Evolutionary conservation across 2,888 invertebrate genomes (phyloP).

Genomic region (Apamea epomidion): DNA sequence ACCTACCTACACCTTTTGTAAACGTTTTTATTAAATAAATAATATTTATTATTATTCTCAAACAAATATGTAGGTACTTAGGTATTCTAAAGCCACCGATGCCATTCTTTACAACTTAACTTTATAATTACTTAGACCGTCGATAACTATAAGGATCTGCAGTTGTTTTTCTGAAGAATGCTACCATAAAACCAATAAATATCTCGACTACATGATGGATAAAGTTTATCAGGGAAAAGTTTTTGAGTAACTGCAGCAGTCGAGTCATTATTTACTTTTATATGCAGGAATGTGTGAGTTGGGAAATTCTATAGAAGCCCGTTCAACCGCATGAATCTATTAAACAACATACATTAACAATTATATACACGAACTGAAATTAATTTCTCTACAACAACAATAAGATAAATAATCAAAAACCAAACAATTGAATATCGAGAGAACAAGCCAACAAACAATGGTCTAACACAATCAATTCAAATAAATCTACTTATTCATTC

Average conservation of each 20-base stretch:
- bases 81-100: no score
- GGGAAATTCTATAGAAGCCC: conserved; percentile 23
- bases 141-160: neutral
- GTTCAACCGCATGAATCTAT: conserved; percentile 27
- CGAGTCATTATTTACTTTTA: conserved; percentile 40
- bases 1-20: no score
- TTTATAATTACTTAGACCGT: neutral
- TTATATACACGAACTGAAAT: conserved; percentile 46
- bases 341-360: conserved; percentile 33
- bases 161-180: conserved; percentile 29
- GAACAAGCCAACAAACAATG: conserved; percentile 59
- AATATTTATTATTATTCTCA: no score
- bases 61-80: no score
- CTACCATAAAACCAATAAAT: conserved; percentile 35
- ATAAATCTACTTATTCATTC: conserved; percentile 66
- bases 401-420: conserved; percentile 60
- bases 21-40: no score
- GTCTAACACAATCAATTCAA: conserved; percentile 62
- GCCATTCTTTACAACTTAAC: neutral
- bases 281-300: conserved; percentile 45
- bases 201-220: conserved; percentile 16
- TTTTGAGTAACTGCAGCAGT: conserved; percentile 45
- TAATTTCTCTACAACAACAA: conserved; percentile 48
- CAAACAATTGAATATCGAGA: conserved; percentile 60
- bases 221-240: conserved; percentile 49